Evolutionary conservation across 2,888 invertebrate species (phyloP).

Genomic region (Oligia latruncula): DNA sequence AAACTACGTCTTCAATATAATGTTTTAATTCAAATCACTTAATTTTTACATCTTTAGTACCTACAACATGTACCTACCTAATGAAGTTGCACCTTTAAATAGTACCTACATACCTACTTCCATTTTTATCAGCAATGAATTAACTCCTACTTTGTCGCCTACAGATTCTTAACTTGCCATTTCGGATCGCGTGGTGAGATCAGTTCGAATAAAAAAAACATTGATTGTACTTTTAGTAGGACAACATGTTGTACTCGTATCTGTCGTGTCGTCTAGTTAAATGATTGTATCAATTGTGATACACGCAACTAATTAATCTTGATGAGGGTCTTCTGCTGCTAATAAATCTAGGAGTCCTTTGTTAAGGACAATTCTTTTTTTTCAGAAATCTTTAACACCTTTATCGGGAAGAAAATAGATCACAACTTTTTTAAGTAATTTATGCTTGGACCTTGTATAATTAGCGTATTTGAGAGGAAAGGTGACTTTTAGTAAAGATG

Average conservation of each 20-base stretch:
- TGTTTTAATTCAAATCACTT: neutral
- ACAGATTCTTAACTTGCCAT: slow-evolving; percentile 56
- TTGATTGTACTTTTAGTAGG: slow-evolving; percentile 49
- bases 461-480: neutral
- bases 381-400: neutral
- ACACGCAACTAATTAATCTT: slow-evolving; percentile 64
- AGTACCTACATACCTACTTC: neutral
- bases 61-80: slow-evolving; percentile 9
- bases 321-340: slow-evolving; percentile 19
- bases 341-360: slow-evolving; percentile 26
- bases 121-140: slow-evolving; percentile 54
- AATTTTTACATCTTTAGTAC: neutral
- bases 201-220: slow-evolving; percentile 47
- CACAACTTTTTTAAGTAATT: neutral
- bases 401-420: neutral
- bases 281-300: slow-evolving; percentile 62
- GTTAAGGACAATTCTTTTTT: slow-evolving; percentile 5
- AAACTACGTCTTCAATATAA: too few species aligned
- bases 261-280: slow-evolving; percentile 61
- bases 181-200: slow-evolving; percentile 60
- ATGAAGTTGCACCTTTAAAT: slow-evolving; percentile 37
- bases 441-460: neutral
- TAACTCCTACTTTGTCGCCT: slow-evolving; percentile 62
- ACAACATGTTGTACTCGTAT: slow-evolving; percentile 35
- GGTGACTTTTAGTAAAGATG: neutral